Evolutionary conservation across 2,797 vertebrate genomes (phyloP), one percentile per base, ranked within the genome.

Genomic region (Cossypha caffra): DNA sequence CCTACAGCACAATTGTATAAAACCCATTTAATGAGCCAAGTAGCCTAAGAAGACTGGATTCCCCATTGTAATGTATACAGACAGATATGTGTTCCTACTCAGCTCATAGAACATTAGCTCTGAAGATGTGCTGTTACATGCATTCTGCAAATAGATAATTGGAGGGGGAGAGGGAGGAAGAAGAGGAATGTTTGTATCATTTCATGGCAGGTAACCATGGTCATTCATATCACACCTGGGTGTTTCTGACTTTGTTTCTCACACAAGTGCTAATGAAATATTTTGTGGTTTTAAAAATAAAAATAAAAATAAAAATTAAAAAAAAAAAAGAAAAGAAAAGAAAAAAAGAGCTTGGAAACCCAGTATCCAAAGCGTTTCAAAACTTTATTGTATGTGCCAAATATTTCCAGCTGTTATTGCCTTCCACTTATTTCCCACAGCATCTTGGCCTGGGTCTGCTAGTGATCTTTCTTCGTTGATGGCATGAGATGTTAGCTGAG

Each of bases 401-500:
- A 95, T 97, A 94, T 97, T 97, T 96, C 93, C 97, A 97, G 94
- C 96, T 97, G 97, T 95, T 97, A 83, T 76, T 96, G 85, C 93
- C 94, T 96, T 96, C 90, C 71, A 92, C 83, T 93, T 84, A 96
- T 97, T 97, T 97, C 97, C 97, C 97, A 97, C 95, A 97, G 87
- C 83, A 96, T 96, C 95, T 96, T 96, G 96, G 96, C 96, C 91
- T 91, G 90, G 50, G 81, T 94, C 86, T 93, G 92, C 90, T 95
- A 76, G 81, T 66, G 93, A 96, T 95, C 94, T 95, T 86, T 94
- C 78, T 62, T 94, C 5, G 0, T 16, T 96, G 93, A 96, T 93
- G 94, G 96, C 87, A 95, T 95, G 93, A 96, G 92, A 97, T 92
- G 85, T 94, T 92, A 97, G 86, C 92, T 91, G 93, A 96, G 95